Base-by-base conservation (phyloP, 2,797 vertebrate genomes). In the Spinus olivaceus region DNA sequence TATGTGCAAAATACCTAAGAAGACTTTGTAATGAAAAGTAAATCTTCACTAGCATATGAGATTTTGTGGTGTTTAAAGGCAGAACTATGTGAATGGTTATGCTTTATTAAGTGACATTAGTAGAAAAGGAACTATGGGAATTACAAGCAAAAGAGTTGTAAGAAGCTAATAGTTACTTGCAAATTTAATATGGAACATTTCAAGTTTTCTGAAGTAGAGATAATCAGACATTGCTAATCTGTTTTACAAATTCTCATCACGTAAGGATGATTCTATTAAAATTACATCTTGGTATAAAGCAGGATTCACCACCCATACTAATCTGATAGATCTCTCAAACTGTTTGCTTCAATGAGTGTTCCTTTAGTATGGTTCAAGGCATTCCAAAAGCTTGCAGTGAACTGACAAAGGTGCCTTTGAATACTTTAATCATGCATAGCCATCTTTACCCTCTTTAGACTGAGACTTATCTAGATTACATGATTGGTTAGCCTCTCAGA, bases 371-470 rank as follows among this genome's bases (percentile, higher is more conserved):
- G 66, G 70, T 88, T 93, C 83, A 79, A 67, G 63, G 78, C 65
- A 86, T 53, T 28, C n/a, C 44, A 70, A 82, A 77, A 44, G 20
- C 79, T 64, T 64, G 17, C 74, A 71, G 71, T 57, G 78, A 93
- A 47, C 67, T 66, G 41, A 51, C 33, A 82, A 77, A 96, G 86
- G 84, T 93, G 94, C 81, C 84, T 94, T 94, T 93, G 94, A 87
- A 64, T 57, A 42, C 6, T 89, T 86, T 64, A 87, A 92, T 92
- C 91, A 88, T 63, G 37, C 59, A 32, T 49, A 33, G 33, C 56
- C 49, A 73, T 88, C 78, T 87, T 87, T 60, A 77, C 77, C 67
- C 71, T 91, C 27, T 89, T 89, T 73, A 89, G 56, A 44, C 74
- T 70, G 88, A 92, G 81, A 63, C 50, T 88, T 86, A 86, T 19